These are phyloP conservation scores for Lochmaea capreae DNA, from an alignment of 2,888 invertebrate genomes.

Conservation along the genomic window DNA sequence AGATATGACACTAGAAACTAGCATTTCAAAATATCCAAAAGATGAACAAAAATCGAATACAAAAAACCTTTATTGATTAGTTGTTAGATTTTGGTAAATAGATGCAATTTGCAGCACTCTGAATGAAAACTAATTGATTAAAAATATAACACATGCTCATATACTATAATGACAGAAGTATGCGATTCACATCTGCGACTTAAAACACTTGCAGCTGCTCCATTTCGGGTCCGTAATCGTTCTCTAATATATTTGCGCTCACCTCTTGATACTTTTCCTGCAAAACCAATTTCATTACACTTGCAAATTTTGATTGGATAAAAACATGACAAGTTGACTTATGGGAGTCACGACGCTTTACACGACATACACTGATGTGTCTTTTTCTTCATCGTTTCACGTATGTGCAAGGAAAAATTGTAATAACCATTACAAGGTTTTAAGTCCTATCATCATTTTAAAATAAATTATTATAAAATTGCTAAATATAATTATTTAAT, in stretches of 20 bases:
- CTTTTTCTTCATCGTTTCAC: background rate
- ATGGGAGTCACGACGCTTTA: constrained; percentile 23
- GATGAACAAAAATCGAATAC: too few species aligned
- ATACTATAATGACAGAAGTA: constrained; percentile 40
- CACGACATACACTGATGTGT: background rate
- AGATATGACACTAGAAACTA: too few species aligned
- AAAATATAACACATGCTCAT: constrained; percentile 20
- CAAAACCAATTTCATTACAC: constrained; percentile 52
- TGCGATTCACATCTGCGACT: constrained; percentile 56
- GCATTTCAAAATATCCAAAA: too few species aligned
- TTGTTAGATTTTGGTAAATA: too few species aligned
- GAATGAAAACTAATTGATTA: background rate
- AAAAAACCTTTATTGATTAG: too few species aligned
- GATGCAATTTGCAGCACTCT: too few species aligned
- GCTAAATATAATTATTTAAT: too few species aligned
- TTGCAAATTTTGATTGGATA: constrained; percentile 51
- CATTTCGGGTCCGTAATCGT: constrained; percentile 52
- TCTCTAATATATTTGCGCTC: constrained; percentile 55
- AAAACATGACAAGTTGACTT: constrained; percentile 44
- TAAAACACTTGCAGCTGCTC: constrained; percentile 55
- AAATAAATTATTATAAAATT: too few species aligned
- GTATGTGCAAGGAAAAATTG: background rate
- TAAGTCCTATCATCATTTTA: too few species aligned
- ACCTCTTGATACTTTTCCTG: constrained; percentile 53
- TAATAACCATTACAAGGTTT: too few species aligned